phyloP scores from a whole-genome alignment of 53 echinoderm and acorn worm genomes.

The Crossaster papposus region DNA sequence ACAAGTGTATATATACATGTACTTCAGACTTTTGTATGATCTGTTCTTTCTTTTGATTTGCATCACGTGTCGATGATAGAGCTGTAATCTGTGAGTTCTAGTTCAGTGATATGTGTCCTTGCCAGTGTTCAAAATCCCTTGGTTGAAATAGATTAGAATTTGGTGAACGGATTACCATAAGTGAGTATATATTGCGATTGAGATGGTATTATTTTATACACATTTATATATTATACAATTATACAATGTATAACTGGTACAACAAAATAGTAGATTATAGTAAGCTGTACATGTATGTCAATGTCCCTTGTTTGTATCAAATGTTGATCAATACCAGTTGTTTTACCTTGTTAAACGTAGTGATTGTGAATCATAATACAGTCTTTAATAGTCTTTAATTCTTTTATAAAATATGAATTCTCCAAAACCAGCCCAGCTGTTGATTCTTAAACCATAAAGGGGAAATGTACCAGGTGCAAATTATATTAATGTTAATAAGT shows the following conservation, averaged over 20 bases:
- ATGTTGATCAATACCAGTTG: neutral
- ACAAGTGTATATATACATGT: neutral
- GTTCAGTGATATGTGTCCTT: neutral
- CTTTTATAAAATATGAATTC: too few relatives aligned
- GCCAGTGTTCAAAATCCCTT: neutral
- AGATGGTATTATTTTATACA: constrained; percentile 13
- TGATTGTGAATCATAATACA: neutral
- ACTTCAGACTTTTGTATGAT: neutral
- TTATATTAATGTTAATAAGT: too few relatives aligned
- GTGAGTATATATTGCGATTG: neutral
- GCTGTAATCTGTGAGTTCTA: neutral
- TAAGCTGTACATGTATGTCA: neutral
- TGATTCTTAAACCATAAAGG: too few relatives aligned
- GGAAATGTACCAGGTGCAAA: too few relatives aligned
- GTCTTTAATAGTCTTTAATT: neutral
- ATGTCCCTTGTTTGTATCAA: neutral
- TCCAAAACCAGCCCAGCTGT: too few relatives aligned
- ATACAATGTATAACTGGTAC: too few relatives aligned
- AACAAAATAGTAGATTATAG: neutral
- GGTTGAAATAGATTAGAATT: neutral
- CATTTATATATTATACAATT: constrained; percentile 19
- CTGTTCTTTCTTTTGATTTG: neutral
- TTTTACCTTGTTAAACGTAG: neutral
- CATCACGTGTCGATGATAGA: neutral
- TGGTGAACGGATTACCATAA: neutral